These are phyloP conservation scores for Symphodus melops DNA, from an alignment of 2,113 vertebrate genomes.

Conservation along the genomic window DNA sequence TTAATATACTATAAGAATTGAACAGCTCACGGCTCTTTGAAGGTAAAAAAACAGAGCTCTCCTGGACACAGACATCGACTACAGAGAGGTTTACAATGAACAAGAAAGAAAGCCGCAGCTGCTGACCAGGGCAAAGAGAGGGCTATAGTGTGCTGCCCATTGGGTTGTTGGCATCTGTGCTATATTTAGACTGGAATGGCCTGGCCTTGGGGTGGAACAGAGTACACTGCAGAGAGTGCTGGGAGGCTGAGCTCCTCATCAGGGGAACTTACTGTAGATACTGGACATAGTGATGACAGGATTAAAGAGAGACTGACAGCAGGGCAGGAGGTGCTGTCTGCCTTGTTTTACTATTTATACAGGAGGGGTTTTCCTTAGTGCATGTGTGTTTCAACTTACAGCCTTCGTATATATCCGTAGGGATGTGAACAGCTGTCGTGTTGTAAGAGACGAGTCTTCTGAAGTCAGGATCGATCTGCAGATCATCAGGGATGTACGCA, in stretches of 20 bases:
- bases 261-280: conserved; percentile 40
- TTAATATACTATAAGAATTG: too few species aligned
- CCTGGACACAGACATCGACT: not conserved
- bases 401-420: conserved; percentile 95
- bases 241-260: conserved; percentile 39
- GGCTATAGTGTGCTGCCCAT: conserved; percentile 32
- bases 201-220: conserved; percentile 28
- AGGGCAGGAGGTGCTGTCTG: not conserved
- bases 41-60: not conserved
- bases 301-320: not conserved
- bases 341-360: conserved; percentile 15
- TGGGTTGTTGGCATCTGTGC: conserved; percentile 35
- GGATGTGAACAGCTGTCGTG: conserved; percentile 93
- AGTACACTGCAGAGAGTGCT: conserved; percentile 39
- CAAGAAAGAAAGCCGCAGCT: conserved; percentile 68
- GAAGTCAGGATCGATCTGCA: conserved; percentile 88
- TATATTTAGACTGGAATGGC: conserved; percentile 67
- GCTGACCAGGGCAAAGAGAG: conserved; percentile 58
- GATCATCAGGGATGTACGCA: conserved; percentile 86
- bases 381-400: conserved; percentile 86
- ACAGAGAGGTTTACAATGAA: conserved; percentile 12
- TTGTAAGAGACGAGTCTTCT: conserved; percentile 90
- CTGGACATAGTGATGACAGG: conserved; percentile 30
- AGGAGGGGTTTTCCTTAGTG: not conserved
- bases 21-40: not conserved